Evolutionary conservation across 1,140 invertebrate species (phyloP).

Genomic region (Ceratina japonica): DNA sequence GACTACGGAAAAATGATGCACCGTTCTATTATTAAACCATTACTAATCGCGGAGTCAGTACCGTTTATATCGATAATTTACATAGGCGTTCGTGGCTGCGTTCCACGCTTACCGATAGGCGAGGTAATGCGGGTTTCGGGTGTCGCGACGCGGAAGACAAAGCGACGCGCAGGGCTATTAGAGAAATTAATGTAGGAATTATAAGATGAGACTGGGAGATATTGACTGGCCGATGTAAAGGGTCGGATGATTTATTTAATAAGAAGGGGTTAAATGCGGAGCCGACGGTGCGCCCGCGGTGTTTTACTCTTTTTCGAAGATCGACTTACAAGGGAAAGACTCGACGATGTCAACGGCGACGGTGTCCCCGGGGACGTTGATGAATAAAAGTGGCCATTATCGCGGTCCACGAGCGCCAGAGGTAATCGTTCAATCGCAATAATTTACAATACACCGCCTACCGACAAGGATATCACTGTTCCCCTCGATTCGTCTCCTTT

Average conservation of each 20-base stretch:
- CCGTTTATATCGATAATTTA: conserved; percentile 9
- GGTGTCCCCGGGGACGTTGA: conserved; percentile 49
- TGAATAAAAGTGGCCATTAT: conserved; percentile 49
- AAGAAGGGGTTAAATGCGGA: conserved; percentile 55
- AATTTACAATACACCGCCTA: conserved; percentile 57
- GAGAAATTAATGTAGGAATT: conserved; percentile 62
- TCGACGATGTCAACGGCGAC: conserved; percentile 58
- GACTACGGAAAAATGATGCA: not conserved
- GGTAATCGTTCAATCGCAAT: conserved; percentile 66
- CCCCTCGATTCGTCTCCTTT: conserved; percentile 7
- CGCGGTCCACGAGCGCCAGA: conserved; percentile 6
- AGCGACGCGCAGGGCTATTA: conserved; percentile 50
- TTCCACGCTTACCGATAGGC: conserved; percentile 6
- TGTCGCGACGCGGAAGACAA: conserved; percentile 37
- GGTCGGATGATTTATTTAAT: conserved; percentile 63
- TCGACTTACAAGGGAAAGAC: conserved; percentile 54
- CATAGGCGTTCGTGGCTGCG: not conserved
- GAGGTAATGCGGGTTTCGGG: conserved; percentile 24
- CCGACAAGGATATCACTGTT: conserved; percentile 51
- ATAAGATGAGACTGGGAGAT: conserved; percentile 54
- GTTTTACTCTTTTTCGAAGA: conserved; percentile 43
- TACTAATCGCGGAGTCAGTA: not conserved
- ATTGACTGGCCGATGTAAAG: conserved; percentile 43
- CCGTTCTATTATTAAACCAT: conserved; percentile 29
- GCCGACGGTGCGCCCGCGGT: not conserved